These are phyloP conservation scores for Cryptomyrus ogoouensis DNA, from an alignment of 2,113 vertebrate species.

Conservation along the genomic window DNA sequence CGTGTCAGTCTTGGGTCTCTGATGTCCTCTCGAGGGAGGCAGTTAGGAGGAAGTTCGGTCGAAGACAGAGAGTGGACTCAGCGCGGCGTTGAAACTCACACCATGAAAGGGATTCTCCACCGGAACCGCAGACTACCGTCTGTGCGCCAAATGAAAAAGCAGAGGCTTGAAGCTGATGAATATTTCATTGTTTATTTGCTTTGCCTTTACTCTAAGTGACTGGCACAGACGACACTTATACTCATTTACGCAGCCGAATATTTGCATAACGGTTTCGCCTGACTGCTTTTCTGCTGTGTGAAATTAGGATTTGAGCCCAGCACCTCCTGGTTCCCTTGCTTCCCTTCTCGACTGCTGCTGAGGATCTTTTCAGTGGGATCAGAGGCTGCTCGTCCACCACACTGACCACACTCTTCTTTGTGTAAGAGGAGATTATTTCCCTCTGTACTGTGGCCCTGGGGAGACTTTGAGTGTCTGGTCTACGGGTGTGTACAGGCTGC, in stretches of 20 bases:
- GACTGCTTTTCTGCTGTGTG: background rate
- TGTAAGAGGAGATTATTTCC: background rate
- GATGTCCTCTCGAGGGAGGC: background rate
- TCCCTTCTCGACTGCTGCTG: background rate
- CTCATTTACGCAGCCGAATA: background rate
- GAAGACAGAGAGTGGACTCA: background rate
- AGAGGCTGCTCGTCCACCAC: background rate
- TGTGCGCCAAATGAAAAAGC: background rate
- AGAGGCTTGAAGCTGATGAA: background rate
- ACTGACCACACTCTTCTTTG: background rate
- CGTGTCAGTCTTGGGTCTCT: background rate
- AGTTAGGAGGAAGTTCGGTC: background rate
- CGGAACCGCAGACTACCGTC: background rate
- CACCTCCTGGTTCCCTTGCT: background rate
- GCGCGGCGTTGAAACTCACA: background rate
- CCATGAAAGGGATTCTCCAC: background rate
- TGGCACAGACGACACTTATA: background rate
- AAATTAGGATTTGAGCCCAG: background rate
- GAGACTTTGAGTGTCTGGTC: background rate
- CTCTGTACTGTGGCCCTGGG: background rate
- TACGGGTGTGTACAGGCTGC: background rate
- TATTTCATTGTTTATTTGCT: constrained; percentile 1
- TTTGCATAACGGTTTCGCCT: background rate
- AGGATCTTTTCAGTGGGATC: background rate
- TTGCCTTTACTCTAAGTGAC: background rate